Base-by-base conservation (phyloP, 1,140 invertebrate species). In the Dreissena rostriformis region DNA sequence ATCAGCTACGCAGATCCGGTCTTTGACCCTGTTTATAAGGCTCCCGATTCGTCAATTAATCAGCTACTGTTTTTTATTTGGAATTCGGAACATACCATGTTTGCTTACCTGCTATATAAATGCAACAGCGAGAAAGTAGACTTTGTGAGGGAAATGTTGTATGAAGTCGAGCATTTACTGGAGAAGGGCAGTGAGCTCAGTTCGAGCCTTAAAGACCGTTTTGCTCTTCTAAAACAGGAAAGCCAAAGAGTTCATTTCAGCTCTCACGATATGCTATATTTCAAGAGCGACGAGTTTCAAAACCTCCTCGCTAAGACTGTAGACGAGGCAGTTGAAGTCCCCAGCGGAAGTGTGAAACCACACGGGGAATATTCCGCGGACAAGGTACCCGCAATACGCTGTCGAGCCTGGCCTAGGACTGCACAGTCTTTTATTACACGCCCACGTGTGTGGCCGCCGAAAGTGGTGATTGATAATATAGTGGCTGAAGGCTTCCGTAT, bases 321-420 rank as follows among this genome's bases (percentile, higher is more conserved):
- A n/a, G 71, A 74, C 53, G 19, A n/a, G 14, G 71, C 51, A 11
- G 71, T 57, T 55, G 0, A 22, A 14, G 7, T 5, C 17, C 51
- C 17, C 1, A 19, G n/a, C 57, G 57, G 14, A 53, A 8, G 39
- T 8, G 53, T 53, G 14, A 28, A 74, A n/a, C 71, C 71, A 17
- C 71, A 74, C 55, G 71, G 71, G 7, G 71, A 74, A 28, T 74
- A 74, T 26, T 74, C 71, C 19, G 52, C 53, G 15, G 71, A 74
- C 55, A 19, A 53, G 8, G 71, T 74, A 19, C 71, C 71, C 26
- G 71, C 71, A 10, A 74, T 74, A 24, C 49, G 26, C 22, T 74
- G 71, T 74, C n/a, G 15, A 24, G n/a, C 17, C 15, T 74, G 71
- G 71, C 71, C 71, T 53, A 8, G 49, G 24, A 49, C 49, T 11